Conservation (phyloP, 2,888 invertebrate genomes). For the Agrochola macilenta region DNA sequence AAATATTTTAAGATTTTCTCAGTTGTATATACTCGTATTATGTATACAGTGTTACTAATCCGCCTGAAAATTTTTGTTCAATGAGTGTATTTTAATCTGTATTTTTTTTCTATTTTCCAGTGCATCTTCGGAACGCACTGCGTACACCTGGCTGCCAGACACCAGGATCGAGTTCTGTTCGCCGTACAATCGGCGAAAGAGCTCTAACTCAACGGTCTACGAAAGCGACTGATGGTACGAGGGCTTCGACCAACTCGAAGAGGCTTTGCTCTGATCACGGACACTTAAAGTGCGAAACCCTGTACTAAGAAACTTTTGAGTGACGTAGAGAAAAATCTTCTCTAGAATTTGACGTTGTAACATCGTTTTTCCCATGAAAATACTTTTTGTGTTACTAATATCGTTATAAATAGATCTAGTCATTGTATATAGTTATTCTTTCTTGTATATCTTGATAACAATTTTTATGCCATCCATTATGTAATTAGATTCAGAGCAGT, state of each 20-base stretch:
- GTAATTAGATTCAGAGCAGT: constrained; percentile 45
- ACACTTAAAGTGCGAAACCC: constrained; percentile 73
- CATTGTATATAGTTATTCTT: constrained; percentile 62
- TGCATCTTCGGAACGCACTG: constrained; percentile 89
- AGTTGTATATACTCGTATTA: no score
- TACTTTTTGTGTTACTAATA: constrained; percentile 43
- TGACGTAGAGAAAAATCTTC: constrained; percentile 59
- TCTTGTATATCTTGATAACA: constrained; percentile 53
- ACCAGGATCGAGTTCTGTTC: constrained; percentile 87
- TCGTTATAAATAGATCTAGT: constrained; percentile 55
- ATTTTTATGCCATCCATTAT: constrained; percentile 66
- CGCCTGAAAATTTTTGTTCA: not conserved
- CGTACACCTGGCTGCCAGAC: constrained; percentile 90
- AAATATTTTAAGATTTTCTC: not conserved
- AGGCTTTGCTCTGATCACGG: constrained; percentile 82
- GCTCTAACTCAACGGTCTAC: constrained; percentile 88
- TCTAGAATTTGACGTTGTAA: constrained; percentile 44
- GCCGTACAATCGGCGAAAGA: constrained; percentile 84
- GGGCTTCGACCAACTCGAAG: constrained; percentile 85
- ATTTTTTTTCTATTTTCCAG: constrained; percentile 78
- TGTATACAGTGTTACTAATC: no score
- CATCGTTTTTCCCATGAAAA: constrained; percentile 45
- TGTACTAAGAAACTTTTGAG: constrained; percentile 63
- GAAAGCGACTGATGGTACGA: constrained; percentile 89
- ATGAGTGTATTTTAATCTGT: not conserved